These are phyloP conservation scores for Fopius arisanus DNA, from an alignment of 1,140 invertebrate species.

Conservation along the genomic window DNA sequence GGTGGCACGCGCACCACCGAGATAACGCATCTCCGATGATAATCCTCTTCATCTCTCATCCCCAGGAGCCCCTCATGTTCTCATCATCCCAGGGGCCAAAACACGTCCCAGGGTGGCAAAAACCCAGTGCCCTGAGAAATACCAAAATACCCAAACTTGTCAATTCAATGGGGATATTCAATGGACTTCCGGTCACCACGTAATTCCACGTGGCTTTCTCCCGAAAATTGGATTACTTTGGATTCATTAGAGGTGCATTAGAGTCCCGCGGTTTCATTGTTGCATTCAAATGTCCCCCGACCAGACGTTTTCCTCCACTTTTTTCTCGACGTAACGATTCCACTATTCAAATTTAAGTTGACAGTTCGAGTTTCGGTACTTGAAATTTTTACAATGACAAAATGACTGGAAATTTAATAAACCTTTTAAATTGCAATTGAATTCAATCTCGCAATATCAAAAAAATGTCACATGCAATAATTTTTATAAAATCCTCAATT, in stretches of 20 bases:
- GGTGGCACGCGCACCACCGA: constrained; percentile 55
- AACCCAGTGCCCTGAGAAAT: not conserved
- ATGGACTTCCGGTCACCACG: constrained; percentile 18
- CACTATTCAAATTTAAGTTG: too few species aligned
- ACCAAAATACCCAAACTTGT: not conserved
- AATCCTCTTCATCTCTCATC: constrained; percentile 50
- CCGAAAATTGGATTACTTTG: constrained; percentile 54
- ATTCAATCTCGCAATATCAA: too few species aligned
- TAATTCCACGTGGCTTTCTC: not conserved
- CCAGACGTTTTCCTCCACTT: not conserved
- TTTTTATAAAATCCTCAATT: too few species aligned
- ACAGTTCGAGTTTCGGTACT: too few species aligned
- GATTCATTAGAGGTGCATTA: constrained; percentile 52
- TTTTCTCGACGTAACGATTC: not conserved
- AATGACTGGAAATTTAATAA: too few species aligned
- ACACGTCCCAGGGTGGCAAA: constrained; percentile 2
- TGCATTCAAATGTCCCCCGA: not conserved
- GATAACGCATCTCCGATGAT: constrained; percentile 63
- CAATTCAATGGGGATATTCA: not conserved
- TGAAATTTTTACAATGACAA: too few species aligned
- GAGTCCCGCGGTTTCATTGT: constrained; percentile 37
- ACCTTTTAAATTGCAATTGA: too few species aligned
- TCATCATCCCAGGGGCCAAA: not conserved
- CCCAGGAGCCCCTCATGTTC: constrained; percentile 21
- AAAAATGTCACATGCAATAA: too few species aligned